Base-by-base conservation (phyloP, 2,113 vertebrate species). In the Actenoides lindsayi region DNA sequence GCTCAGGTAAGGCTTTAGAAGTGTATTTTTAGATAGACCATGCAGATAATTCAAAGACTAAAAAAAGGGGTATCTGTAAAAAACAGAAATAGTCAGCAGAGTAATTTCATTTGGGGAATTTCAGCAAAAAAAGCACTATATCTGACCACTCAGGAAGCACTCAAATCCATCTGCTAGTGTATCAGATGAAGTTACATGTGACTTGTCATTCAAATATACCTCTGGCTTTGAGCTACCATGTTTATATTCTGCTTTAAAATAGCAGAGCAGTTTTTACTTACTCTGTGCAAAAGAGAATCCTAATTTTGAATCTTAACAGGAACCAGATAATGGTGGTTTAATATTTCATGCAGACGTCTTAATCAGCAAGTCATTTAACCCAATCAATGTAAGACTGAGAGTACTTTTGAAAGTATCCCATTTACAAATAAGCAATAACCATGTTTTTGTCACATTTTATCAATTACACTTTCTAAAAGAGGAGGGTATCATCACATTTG, bases 291-390 rank as follows among this genome's bases (percentile, higher is more conserved):
- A 90, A 90, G 56, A 70, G 41, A 83, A 83, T 70, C 50, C 65
- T 25, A 63, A 76, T 88, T 94, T 73, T 88, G 37, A 94, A 90
- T 87, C 70, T 74, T 74, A 77, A 86, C n/a, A 51, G 59, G 18
- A 90, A 67, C 5, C 71, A 92, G 79, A 79, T 77, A 94, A 96
- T 63, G 35, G 30, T 3, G 1, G 63, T 94, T 85, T 93, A 94
- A 60, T 93, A 83, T 83, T 96, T 92, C 84, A 92, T 42, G 51
- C 14, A 67, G 76, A 67, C 3, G 1, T 82, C 94, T 94, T 82
- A 82, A 94, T 93, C 77, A 89, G 83, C 87, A 64, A 93, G 64
- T 88, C 71, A 81, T 83, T 94, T 80, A 93, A 90, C 31, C 54
- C 63, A 91, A 67, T 63, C 75, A 69, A 5, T 39, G 37, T 67